phyloP scores from a whole-genome alignment of 2,113 vertebrate species.

The Coptodon bakossiorum region DNA sequence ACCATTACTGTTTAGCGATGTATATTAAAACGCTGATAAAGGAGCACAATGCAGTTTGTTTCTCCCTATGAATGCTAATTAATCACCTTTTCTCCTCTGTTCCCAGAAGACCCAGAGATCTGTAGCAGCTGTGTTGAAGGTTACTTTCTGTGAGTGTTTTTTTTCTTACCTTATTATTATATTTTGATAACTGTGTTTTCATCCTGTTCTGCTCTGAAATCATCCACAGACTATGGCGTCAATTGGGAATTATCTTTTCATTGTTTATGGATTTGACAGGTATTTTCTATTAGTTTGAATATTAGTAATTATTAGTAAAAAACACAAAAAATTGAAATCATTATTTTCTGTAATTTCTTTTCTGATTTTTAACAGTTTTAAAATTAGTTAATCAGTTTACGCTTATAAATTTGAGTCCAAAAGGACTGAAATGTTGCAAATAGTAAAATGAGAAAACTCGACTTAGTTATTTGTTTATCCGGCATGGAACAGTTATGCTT shows the following conservation, averaged over 20 bases:
- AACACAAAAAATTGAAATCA: neutral
- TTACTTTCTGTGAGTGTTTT: constrained; percentile 73
- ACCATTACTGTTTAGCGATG: neutral
- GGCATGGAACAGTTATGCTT: neutral
- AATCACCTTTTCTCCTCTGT: constrained; percentile 33
- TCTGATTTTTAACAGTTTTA: neutral
- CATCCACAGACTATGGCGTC: neutral
- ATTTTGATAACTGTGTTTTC: neutral
- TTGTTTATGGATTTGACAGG: neutral
- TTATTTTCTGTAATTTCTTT: neutral
- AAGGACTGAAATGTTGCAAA: neutral
- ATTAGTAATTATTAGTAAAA: neutral
- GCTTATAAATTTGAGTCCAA: neutral
- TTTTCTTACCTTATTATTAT: neutral
- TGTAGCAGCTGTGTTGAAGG: constrained; percentile 69
- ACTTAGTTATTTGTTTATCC: neutral
- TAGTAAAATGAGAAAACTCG: neutral
- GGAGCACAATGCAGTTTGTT: neutral
- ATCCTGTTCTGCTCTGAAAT: neutral
- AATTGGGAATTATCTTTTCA: neutral
- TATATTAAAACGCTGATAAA: neutral
- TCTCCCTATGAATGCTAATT: constrained; percentile 14
- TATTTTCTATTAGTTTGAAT: neutral
- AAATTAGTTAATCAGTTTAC: neutral
- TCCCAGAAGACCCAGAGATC: constrained; percentile 66